These are phyloP conservation scores for Micronycteris hirsuta DNA, from an alignment of 2,113 vertebrate species.

Conservation along the genomic window DNA sequence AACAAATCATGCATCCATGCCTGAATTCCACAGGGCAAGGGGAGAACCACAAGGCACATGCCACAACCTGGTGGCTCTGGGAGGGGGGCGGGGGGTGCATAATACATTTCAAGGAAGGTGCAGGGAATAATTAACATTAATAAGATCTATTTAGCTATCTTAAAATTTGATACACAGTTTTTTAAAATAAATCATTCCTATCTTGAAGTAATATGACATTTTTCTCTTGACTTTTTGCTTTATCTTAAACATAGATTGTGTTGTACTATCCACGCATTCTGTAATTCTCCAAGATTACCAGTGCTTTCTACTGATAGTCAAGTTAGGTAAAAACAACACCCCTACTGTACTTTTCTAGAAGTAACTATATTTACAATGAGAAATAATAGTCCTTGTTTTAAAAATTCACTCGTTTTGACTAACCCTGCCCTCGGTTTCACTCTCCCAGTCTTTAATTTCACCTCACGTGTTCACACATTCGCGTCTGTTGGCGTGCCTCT, in stretches of 20 bases:
- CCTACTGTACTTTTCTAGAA: background rate
- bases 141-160: background rate
- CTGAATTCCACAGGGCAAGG: background rate
- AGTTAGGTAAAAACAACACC: background rate
- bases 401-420: background rate
- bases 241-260: background rate
- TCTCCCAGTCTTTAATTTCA: background rate
- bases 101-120: background rate
- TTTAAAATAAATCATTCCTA: background rate
- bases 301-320: background rate
- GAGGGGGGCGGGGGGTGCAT: rapidly evolving
- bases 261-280: background rate
- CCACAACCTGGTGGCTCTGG: rapidly evolving
- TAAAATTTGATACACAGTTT: background rate
- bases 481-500: background rate
- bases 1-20: background rate
- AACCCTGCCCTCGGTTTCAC: rapidly evolving
- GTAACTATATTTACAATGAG: background rate
- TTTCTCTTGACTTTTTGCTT: background rate
- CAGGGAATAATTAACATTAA: background rate
- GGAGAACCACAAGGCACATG: background rate
- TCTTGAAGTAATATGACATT: background rate
- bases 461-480: background rate
- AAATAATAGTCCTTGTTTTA: background rate
- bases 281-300: background rate